Percentiles rank a stretch among this genome's conserved stretches.
phyloP scores from a whole-genome alignment of 2,113 vertebrate genomes.

The Tychaedon coryphoeus region DNA sequence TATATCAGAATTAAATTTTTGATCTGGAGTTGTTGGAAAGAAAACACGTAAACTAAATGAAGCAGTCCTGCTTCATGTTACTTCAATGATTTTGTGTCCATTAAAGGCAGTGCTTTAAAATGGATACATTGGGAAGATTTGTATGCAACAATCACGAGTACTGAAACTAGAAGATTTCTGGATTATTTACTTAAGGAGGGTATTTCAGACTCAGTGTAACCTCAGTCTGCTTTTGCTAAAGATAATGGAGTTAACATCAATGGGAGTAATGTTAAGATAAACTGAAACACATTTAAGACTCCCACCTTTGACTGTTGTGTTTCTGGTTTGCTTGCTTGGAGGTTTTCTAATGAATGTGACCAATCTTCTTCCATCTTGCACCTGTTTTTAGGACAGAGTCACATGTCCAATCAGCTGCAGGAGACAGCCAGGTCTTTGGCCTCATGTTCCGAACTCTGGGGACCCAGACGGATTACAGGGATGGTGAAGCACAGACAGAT shows the following conservation, averaged over 20 bases:
- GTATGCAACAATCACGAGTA: neutral
- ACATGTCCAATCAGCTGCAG: neutral
- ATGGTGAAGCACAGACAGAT: constrained; percentile 91
- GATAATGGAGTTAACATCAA: neutral
- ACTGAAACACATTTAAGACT: neutral
- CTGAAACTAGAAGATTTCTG: neutral
- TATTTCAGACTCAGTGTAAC: neutral
- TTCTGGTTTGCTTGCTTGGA: neutral
- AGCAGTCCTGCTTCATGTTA: neutral
- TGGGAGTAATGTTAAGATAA: neutral
- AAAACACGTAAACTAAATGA: neutral
- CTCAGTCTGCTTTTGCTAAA: neutral
- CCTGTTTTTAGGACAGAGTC: constrained; percentile 50
- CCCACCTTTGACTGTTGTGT: neutral
- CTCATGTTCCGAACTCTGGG: constrained; percentile 72
- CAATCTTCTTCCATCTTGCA: neutral
- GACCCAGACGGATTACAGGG: constrained; percentile 93
- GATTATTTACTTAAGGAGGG: neutral
- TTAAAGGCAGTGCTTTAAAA: neutral
- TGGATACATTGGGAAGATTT: neutral
- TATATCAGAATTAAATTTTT: neutral
- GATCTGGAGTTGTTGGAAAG: neutral
- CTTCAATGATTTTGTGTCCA: neutral
- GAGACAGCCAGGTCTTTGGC: neutral
- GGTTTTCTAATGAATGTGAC: neutral